Conservation (phyloP, 2,797 vertebrate genomes). For the Nannoperca obscura region DNA sequence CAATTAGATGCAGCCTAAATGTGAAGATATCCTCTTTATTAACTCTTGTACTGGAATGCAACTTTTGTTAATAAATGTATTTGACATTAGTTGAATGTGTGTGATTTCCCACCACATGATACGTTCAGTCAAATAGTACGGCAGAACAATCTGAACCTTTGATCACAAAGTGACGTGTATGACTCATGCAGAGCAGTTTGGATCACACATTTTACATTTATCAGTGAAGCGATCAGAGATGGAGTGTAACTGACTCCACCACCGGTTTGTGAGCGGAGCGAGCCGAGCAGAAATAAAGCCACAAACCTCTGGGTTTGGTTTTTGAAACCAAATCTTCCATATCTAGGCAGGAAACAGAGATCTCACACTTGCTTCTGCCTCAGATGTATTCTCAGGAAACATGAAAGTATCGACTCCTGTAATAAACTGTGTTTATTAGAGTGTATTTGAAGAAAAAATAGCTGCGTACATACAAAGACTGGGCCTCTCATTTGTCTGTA, state of each 20-base stretch:
- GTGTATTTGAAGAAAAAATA: constrained; percentile 34
- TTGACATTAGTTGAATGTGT: neutral
- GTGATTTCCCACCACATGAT: neutral
- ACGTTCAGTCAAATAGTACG: neutral
- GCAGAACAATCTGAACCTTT: constrained; percentile 1
- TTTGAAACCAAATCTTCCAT: constrained; percentile 43
- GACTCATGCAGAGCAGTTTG: constrained; percentile 27
- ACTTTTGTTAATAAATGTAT: neutral
- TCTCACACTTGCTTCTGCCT: constrained; percentile 16
- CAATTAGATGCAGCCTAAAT: neutral
- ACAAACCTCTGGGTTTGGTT: constrained; percentile 44
- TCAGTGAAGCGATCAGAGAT: constrained; percentile 52
- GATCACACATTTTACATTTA: constrained; percentile 34
- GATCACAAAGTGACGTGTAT: neutral
- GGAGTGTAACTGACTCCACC: constrained; percentile 36
- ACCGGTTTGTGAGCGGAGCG: constrained; percentile 1
- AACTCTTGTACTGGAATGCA: neutral
- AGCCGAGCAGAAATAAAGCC: constrained; percentile 59
- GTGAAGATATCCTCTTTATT: neutral
- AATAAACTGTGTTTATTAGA: constrained; percentile 14
- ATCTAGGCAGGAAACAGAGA: constrained; percentile 64
- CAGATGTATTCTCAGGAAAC: constrained; percentile 50
- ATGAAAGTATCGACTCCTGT: neutral
- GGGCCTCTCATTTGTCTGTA: neutral
- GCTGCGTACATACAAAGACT: neutral